A percentile compares a stretch with the other conserved stretches of the same genome.
These are phyloP conservation scores for Papilio polyxenes DNA, from an alignment of 1,140 invertebrate species.

Conservation along the genomic window DNA sequence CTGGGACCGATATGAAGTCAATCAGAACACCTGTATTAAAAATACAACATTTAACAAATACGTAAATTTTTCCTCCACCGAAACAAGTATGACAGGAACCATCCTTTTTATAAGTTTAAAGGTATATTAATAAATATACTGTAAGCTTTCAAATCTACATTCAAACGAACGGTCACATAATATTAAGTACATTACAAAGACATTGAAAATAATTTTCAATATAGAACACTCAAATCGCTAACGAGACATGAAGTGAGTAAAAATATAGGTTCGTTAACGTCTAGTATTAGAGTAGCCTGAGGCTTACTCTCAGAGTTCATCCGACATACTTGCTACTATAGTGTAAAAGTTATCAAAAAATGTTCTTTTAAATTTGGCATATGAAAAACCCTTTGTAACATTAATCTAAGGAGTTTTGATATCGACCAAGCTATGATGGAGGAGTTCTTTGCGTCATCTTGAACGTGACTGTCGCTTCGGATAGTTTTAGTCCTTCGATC, in stretches of 20 bases:
- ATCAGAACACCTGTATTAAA: constrained; percentile 90
- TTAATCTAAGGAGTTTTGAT: no score
- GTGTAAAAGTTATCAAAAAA: no score
- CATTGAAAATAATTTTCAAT: neutral
- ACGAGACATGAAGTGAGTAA: neutral
- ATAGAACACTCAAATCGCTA: neutral
- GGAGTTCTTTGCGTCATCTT: no score
- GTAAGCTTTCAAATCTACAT: neutral
- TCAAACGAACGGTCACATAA: neutral
- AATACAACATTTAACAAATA: neutral
- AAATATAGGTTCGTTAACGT: neutral
- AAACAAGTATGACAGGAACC: neutral
- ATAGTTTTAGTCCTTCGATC: no score
- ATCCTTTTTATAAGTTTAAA: neutral
- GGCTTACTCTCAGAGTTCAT: neutral
- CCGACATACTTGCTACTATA: no score
- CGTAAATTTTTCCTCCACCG: no score
- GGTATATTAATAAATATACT: neutral
- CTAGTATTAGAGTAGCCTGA: neutral
- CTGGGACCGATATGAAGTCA: constrained; percentile 96
- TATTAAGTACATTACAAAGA: neutral
- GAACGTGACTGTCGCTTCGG: no score
- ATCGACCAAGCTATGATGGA: no score
- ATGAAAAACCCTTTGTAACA: no score
- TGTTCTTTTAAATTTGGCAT: no score